Evolutionary conservation across 2,888 invertebrate species (phyloP).

Genomic region (Mongoloraphidia duomilia): DNA sequence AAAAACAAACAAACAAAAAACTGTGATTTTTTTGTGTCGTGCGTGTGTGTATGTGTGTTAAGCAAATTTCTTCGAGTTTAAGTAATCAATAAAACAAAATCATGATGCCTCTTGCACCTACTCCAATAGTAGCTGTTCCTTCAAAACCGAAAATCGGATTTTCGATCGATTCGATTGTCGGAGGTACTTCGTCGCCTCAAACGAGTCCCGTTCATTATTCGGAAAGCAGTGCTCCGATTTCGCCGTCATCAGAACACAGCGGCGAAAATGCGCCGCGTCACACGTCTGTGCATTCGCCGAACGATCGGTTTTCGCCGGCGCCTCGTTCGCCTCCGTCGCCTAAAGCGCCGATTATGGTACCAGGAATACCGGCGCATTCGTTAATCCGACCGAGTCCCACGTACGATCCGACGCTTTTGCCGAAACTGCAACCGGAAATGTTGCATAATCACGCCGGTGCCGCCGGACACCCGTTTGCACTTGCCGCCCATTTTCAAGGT

Average conservation of each 20-base stretch:
- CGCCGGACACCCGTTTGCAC: slow-evolving; percentile 30
- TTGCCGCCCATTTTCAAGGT: slow-evolving; percentile 68
- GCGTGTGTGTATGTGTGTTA: too few species aligned
- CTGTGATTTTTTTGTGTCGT: too few species aligned
- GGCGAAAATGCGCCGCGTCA: slow-evolving; percentile 20
- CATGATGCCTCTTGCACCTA: slow-evolving; percentile 93
- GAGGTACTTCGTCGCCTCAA: slow-evolving; percentile 29
- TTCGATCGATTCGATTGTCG: slow-evolving; percentile 88
- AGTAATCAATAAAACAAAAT: slow-evolving; percentile 24
- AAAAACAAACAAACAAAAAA: too few species aligned
- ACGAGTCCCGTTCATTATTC: slow-evolving; percentile 36
- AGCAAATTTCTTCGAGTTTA: too few species aligned
- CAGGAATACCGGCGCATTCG: slow-evolving; percentile 31
- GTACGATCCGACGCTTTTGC: slow-evolving; percentile 31
- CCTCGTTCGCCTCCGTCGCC: slow-evolving; percentile 38
- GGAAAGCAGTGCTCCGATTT: slow-evolving; percentile 33
- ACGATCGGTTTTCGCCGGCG: slow-evolving; percentile 15
- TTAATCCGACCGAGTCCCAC: slow-evolving; percentile 35
- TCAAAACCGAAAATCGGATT: slow-evolving; percentile 89
- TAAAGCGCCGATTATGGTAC: slow-evolving; percentile 36
- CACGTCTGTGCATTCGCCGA: slow-evolving; percentile 13
- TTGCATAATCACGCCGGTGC: slow-evolving; percentile 24
- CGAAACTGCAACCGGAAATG: slow-evolving; percentile 33
- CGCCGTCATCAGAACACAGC: slow-evolving; percentile 32
- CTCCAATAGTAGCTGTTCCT: slow-evolving; percentile 81